Conservation (phyloP, 2,113 vertebrate genomes). For the Phasianus colchicus region DNA sequence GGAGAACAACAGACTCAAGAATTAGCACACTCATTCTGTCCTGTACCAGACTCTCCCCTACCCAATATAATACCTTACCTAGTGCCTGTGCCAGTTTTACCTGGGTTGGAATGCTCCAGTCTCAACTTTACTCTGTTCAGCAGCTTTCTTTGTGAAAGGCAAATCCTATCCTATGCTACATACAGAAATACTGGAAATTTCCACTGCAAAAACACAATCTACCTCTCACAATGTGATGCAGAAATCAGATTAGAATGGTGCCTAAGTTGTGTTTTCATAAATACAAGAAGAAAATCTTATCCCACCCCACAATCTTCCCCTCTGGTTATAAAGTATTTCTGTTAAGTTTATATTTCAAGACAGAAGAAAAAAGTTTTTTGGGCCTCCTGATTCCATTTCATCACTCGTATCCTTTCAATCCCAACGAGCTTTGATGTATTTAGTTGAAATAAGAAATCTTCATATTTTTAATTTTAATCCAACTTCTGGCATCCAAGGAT, state of each 20-base stretch:
- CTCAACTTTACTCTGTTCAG: too few species aligned
- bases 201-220: too few species aligned
- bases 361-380: conserved; percentile 38
- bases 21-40: too few species aligned
- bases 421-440: neutral
- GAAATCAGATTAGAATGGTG: conserved; percentile 57
- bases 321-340: conserved; percentile 39
- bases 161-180: too few species aligned
- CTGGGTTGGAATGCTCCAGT: too few species aligned
- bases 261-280: conserved; percentile 60
- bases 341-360: conserved; percentile 52
- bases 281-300: conserved; percentile 41
- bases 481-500: neutral
- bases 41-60: too few species aligned
- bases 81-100: too few species aligned
- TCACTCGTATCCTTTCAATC: neutral
- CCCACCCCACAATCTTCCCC: conserved; percentile 30
- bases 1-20: too few species aligned
- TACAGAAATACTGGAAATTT: too few species aligned
- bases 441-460: neutral
- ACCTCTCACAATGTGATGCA: neutral
- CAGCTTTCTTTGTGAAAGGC: too few species aligned
- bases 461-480: neutral
- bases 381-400: conserved; percentile 17
- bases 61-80: too few species aligned